A percentile compares a stretch with the other conserved stretches of the same genome.
phyloP scores from a whole-genome alignment of 2,113 vertebrate genomes.

The Prochilodus magdalenae region DNA sequence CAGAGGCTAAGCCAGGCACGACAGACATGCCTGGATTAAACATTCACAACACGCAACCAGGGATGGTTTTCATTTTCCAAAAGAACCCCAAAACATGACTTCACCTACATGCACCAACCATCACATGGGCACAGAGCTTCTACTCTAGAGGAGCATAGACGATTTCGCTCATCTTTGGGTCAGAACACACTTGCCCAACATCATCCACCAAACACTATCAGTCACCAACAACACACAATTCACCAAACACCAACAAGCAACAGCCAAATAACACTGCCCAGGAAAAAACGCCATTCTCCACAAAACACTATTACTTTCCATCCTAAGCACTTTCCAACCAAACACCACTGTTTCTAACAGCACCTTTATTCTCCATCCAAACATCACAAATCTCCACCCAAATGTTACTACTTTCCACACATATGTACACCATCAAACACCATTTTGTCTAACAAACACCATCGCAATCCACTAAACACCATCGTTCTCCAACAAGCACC shows the following conservation, averaged over 20 bases:
- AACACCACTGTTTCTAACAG: too few relatives aligned
- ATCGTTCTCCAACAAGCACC: background rate
- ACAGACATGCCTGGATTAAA: conserved; percentile 12
- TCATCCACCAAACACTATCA: background rate
- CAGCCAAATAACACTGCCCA: too few relatives aligned
- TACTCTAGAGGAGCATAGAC: background rate
- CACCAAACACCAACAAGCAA: too few relatives aligned
- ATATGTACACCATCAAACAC: too few relatives aligned
- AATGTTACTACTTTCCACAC: too few relatives aligned
- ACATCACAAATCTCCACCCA: too few relatives aligned
- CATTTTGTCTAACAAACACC: too few relatives aligned
- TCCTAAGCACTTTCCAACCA: too few relatives aligned
- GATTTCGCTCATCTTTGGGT: background rate
- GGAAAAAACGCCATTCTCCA: too few relatives aligned
- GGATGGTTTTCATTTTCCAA: conserved; percentile 43
- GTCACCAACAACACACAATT: background rate
- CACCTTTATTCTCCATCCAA: too few relatives aligned
- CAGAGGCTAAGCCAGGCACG: conserved; percentile 1
- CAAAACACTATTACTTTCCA: too few relatives aligned
- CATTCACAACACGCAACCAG: conserved; percentile 2
- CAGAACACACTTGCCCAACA: background rate
- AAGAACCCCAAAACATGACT: background rate
- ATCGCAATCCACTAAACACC: too few relatives aligned
- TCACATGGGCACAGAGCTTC: background rate
- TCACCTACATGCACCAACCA: background rate